These are phyloP conservation scores for Sylvilagus bachmani DNA, from an alignment of 2,113 vertebrate species.

Conservation along the genomic window DNA sequence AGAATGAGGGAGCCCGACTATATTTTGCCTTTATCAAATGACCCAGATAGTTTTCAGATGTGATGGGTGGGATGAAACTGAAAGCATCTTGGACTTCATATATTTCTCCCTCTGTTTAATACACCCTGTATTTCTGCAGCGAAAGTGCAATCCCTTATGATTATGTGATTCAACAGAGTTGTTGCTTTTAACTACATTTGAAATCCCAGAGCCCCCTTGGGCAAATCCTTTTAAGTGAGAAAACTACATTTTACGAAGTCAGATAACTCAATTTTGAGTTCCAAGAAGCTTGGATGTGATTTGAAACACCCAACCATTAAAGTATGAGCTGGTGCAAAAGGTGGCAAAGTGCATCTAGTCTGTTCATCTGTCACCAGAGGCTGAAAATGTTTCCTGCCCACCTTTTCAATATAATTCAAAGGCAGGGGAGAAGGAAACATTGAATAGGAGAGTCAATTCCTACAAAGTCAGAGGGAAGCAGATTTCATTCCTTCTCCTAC, in stretches of 20 bases:
- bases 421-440: not conserved
- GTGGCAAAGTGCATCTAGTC: constrained; percentile 16
- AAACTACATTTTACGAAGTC: constrained; percentile 69
- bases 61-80: constrained; percentile 56
- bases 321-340: constrained; percentile 9
- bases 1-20: constrained; percentile 25
- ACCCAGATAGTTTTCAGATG: constrained; percentile 66
- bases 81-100: constrained; percentile 73
- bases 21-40: constrained; percentile 62
- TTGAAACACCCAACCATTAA: constrained; percentile 64
- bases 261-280: constrained; percentile 77
- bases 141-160: constrained; percentile 63
- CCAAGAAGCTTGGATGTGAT: constrained; percentile 62
- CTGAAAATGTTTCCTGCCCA: not conserved
- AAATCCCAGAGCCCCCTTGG: constrained; percentile 71
- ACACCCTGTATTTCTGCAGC: constrained; percentile 66
- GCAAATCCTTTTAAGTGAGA: constrained; percentile 76
- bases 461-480: not conserved
- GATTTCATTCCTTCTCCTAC: not conserved
- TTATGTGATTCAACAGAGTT: constrained; percentile 74
- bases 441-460: constrained; percentile 24
- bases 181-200: constrained; percentile 78
- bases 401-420: not conserved
- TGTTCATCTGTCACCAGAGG: constrained; percentile 40
- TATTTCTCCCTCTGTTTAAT: constrained; percentile 67